Base-by-base conservation (phyloP, 1,140 invertebrate genomes). In the Pseudoatta argentina region DNA sequence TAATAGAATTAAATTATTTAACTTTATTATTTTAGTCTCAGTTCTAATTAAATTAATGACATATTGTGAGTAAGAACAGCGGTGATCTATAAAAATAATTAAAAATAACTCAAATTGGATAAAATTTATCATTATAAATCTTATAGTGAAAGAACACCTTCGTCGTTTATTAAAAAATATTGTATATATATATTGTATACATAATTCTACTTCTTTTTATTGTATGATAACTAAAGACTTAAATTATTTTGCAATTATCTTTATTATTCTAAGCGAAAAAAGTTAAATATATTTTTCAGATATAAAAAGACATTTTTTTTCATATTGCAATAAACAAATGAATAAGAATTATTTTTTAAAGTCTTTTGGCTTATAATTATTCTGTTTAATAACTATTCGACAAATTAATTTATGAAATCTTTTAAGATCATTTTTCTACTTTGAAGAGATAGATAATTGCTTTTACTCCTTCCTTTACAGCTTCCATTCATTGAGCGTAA, bases 401-500 rank as follows among this genome's bases (percentile, higher is more conserved):
- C 12, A 55, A 53, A 3, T 14, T 10, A 55, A 69, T 57, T 27
- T 48, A 7, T 14, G 14, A 18, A 16, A 18, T 16, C 48, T 6
- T 69, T 53, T 24, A 34, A 24, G 55, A 79, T 18, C 3, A 24
- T 81, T 69, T 44, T 7, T 24, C 21, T 24, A 24, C 2, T 75
- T 8, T 0, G 8, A 24, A 55, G 30, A 7, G 8, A 18, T 57
- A 12, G 61, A 53, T 66, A 79, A 55, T 79, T 64, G 64, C 1
- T 7, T 79, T 69, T 3, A 21, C 14, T 55, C 2, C n/a, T 69
- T 24, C 55, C 39, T 61, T 34, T 18, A 24, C 27, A 27, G 55
- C 4, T 83, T 83, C 30, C 44, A 83, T 83, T 73, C 69, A 83
- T 83, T 14, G n/a, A 34, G 7, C 27, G n/a, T 69, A 55, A 73